phyloP scores from a whole-genome alignment of 2,888 invertebrate genomes.

The Melanophora roralis region DNA sequence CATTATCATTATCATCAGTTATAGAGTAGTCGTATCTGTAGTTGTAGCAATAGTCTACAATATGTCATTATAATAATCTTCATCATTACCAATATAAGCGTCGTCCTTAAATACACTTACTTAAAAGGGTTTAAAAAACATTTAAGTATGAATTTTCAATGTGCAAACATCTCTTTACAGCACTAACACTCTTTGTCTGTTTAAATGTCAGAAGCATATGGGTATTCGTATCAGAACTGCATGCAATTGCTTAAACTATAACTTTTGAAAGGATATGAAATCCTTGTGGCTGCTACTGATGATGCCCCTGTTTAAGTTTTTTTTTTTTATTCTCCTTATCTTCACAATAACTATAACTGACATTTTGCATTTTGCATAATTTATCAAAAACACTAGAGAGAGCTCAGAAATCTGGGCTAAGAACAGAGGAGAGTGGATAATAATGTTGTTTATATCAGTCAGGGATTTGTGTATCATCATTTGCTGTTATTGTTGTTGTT shows the following conservation, averaged over 20 bases:
- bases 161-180: slow-evolving; percentile 28
- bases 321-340: background rate
- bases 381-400: background rate
- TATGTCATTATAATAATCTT: slow-evolving; percentile 9
- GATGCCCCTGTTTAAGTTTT: background rate
- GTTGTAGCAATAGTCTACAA: background rate
- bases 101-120: slow-evolving; percentile 41
- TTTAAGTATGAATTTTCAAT: too few species aligned
- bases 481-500: background rate
- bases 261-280: background rate
- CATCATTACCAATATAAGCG: slow-evolving; percentile 17
- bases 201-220: slow-evolving; percentile 16
- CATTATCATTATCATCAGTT: slow-evolving; percentile 40
- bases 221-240: background rate
- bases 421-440: background rate
- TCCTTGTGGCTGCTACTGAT: slow-evolving; percentile 6
- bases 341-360: slow-evolving; percentile 12
- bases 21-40: background rate
- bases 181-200: background rate
- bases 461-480: slow-evolving; percentile 13
- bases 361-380: slow-evolving; percentile 35
- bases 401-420: background rate
- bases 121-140: slow-evolving; percentile 43
- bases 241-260: background rate
- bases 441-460: slow-evolving; percentile 37